Evolutionary conservation across 2,797 vertebrate genomes (phyloP), one percentile per base, ranked within the genome.

Genomic region (Premnoplex brunnescens): DNA sequence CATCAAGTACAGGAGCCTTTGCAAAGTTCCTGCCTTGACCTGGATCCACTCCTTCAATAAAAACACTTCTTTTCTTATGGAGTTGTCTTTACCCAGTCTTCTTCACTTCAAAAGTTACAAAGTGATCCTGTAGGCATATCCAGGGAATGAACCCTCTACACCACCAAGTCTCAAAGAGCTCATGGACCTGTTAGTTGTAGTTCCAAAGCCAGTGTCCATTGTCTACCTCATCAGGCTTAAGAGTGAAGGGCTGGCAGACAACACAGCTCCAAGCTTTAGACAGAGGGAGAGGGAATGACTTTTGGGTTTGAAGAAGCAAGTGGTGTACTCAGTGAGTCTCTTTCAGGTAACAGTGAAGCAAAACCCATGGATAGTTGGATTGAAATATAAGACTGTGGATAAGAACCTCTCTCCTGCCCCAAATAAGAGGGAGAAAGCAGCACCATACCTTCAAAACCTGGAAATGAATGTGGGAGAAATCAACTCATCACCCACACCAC

Each of bases 141-240:
- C 26, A 76, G 10, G 26, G 3, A 27, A 28, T 7, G 26, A 80
- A 49, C 6, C 4, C 19, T 36, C 55, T 56, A 8, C 4, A 34
- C 20, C 7, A 36, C 8, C 22, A 7, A 3, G 8, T 44, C 32
- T 51, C n/a, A 58, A 67, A 77, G 13, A 28, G 9, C 23, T 28
- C 6, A 1, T 12, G 9, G n/a, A 48, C 19, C 24, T 59, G 10
- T 4, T 2, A 1, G 37, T 3, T 28, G 12, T 8, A 49, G 46
- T 7, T 69, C n/a, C 37, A 48, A 58, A 77, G 17, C 11, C 49
- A 75, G 32, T 2, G 5, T 27, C 5, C 27, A 41, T 5, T 58
- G 28, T 8, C 34, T 43, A 18, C 34, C 55, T 56, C 36, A 86
- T 69, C 4, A 91, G 14, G 21, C 16, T 76, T 26, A 76, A 64